Conservation (phyloP, 2,113 vertebrate species). For the Eulemur macaco region DNA sequence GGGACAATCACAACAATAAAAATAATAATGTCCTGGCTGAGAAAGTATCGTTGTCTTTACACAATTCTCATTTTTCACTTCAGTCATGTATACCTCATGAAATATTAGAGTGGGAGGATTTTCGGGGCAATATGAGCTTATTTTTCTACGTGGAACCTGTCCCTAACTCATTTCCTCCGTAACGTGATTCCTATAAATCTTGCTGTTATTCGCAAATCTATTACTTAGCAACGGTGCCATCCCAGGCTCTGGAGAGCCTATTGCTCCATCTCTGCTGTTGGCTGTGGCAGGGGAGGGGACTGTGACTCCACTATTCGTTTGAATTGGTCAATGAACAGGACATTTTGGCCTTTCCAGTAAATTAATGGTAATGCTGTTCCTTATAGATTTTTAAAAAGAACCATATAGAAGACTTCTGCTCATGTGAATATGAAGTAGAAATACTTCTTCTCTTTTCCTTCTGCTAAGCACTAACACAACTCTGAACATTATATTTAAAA, state of each 20-base stretch:
- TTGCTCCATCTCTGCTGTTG: too few species aligned
- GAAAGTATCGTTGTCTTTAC: not conserved
- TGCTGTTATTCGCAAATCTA: not conserved
- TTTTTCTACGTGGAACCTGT: not conserved
- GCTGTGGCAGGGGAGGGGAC: rapidly evolving
- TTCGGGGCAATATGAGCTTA: not conserved
- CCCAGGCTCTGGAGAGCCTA: not conserved
- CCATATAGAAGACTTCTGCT: not conserved
- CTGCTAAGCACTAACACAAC: not conserved
- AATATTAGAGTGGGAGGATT: too few species aligned
- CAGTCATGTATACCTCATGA: not conserved
- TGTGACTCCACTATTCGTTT: too few species aligned
- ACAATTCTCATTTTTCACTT: not conserved
- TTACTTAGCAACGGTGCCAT: not conserved
- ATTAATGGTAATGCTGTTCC: not conserved
- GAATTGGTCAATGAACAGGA: not conserved
- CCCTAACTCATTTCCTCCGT: not conserved
- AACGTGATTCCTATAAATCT: not conserved
- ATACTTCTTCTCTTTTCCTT: not conserved
- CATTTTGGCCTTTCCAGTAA: not conserved
- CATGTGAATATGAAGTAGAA: not conserved
- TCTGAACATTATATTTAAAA: not conserved
- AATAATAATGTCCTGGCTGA: not conserved
- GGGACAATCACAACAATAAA: not conserved
- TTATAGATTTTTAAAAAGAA: not conserved